Percentiles rank a stretch among this genome's conserved stretches.
Evolutionary conservation across 2,888 invertebrate genomes (phyloP).

Genomic region (Drosophila mimetica): DNA sequence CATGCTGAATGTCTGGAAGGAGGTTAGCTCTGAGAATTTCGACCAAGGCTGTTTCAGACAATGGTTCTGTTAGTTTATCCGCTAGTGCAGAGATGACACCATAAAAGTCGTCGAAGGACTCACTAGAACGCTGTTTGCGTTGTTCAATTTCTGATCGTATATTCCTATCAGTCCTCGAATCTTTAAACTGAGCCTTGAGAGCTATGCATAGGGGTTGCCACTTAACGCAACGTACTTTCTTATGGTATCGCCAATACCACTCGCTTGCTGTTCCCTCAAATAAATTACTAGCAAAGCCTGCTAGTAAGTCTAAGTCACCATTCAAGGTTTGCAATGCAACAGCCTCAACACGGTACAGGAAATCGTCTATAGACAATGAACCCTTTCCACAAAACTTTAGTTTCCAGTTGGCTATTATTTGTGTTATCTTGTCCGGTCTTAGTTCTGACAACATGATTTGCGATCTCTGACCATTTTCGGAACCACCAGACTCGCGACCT

Average conservation of each 20-base stretch:
- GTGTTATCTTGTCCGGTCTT: background rate
- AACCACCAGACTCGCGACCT: no score
- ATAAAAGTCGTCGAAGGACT: background rate
- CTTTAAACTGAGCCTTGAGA: background rate
- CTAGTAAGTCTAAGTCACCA: background rate
- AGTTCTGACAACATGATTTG: background rate
- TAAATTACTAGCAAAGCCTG: no score
- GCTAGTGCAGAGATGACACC: background rate
- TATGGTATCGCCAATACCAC: no score
- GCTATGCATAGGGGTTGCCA: background rate
- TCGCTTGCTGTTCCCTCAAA: no score
- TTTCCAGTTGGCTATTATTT: background rate
- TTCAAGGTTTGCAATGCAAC: background rate
- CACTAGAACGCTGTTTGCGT: background rate
- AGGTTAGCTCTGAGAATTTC: no score
- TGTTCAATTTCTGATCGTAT: background rate
- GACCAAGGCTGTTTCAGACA: no score
- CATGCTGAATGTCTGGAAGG: no score
- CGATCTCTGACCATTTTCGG: no score
- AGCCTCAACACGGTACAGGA: background rate
- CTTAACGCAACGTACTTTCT: background rate
- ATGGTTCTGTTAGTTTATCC: background rate
- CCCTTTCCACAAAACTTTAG: background rate
- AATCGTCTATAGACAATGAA: background rate
- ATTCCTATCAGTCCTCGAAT: background rate